Evolutionary conservation across 1,140 invertebrate species (phyloP), one percentile per base, ranked within the genome.

Genomic region (Anastrepha obliqua): DNA sequence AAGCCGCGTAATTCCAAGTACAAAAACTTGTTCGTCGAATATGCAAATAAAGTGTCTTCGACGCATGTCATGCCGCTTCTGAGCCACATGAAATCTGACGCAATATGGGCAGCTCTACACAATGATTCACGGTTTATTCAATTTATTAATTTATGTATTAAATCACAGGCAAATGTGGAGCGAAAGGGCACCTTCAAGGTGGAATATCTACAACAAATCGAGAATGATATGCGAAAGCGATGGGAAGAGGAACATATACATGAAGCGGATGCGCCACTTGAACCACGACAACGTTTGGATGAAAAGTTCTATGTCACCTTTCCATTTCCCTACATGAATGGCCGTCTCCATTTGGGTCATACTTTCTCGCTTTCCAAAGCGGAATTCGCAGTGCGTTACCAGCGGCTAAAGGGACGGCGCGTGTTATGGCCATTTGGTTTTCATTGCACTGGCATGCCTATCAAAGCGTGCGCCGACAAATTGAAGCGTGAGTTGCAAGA

Each of bases 251-350:
- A 96, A 51, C 97, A 96, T 90, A 95, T 97, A 7, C 97, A 97
- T 93, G 97, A 98, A 94, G 93, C 95, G 17, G 95, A 99, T 95
- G 97, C 97, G 42, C 97, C 97, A 0, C 89, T 91, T 17, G 91
- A 93, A 11, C 90, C 93, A 2, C 94, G 94, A 89, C 95, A 94
- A 86, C 94, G 93, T 51, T 87, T 93, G 17, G 93, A 97, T 91
- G 97, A 98, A 89, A 99, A 99, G 92, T 99, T 97, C 93, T 94
- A 99, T 60, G 97, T 96, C 15, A 99, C 98, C 9, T 99, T 99
- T 95, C 99, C 99, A 4, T 99, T 97, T 95, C 99, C 99, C 0
- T 99, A 99, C 91, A 99, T 99, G 99, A 99, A 99, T 96, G 99
- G 99, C 47, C 95, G 97, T 70, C 95, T 99, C 86, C 99, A 99